Percentiles rank a stretch among this genome's conserved stretches.
Evolutionary conservation across 2,888 invertebrate species (phyloP).

Genomic region (Drosophila vallismaia): DNA sequence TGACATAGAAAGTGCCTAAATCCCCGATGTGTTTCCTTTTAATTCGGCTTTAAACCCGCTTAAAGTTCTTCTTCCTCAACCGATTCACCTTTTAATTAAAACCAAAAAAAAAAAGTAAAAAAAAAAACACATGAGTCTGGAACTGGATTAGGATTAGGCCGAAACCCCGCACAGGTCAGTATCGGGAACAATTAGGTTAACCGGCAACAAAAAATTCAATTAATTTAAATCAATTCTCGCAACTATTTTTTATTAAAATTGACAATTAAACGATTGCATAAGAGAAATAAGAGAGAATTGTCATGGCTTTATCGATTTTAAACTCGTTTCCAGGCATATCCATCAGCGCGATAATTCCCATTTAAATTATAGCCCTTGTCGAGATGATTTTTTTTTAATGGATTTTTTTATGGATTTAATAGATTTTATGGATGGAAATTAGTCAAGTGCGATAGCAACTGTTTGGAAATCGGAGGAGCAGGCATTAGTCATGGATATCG

Average conservation of each 20-base stretch:
- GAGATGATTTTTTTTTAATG: not conserved
- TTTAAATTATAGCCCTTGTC: conserved; percentile 2
- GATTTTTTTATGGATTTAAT: too few relatives aligned
- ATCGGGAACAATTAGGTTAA: conserved; percentile 25
- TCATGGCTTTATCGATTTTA: not conserved
- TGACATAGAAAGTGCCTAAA: conserved; percentile 65
- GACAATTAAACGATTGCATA: conserved; percentile 8
- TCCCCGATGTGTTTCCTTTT: conserved; percentile 50
- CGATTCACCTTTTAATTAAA: conserved; percentile 1
- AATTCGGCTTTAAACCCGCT: conserved; percentile 29
- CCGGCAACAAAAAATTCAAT: conserved; percentile 49
- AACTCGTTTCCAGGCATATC: conserved; percentile 3
- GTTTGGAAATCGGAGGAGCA: not conserved
- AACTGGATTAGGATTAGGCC: conserved; percentile 43
- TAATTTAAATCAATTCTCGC: conserved; percentile 56
- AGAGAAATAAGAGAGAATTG: not conserved
- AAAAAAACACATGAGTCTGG: conserved; percentile 31
- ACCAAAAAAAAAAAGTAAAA: not conserved
- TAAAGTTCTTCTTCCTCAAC: not conserved
- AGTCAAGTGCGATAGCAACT: conserved; percentile 6
- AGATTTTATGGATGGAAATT: conserved; percentile 15
- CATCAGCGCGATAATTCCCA: conserved; percentile 5
- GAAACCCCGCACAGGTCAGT: conserved; percentile 58
- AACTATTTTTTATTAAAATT: not conserved
- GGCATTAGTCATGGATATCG: conserved; percentile 4